Percentiles rank a stretch among this genome's conserved stretches.
phyloP scores from a whole-genome alignment of 2,888 invertebrate species.

The Troides oblongomaculatus region DNA sequence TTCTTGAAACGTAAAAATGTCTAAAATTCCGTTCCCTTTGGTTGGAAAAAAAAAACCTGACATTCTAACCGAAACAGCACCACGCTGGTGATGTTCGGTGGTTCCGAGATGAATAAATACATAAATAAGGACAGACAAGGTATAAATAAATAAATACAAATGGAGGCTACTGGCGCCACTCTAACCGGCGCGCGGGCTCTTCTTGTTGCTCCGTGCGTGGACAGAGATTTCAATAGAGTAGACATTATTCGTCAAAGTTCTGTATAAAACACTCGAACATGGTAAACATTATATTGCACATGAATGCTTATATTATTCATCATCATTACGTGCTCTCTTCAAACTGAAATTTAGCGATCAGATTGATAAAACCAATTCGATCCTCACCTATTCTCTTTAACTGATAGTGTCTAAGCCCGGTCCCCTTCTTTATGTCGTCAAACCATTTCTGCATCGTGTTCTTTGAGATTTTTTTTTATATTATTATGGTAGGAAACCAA shows the following conservation, averaged over 20 bases:
- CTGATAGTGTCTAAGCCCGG: too few species aligned
- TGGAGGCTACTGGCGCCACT: constrained; percentile 78
- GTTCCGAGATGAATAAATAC: constrained; percentile 64
- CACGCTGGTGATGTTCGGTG: constrained; percentile 32
- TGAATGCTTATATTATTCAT: too few species aligned
- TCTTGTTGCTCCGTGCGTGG: constrained; percentile 67
- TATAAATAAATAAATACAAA: constrained; percentile 77
- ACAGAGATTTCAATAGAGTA: constrained; percentile 47
- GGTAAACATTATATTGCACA: too few species aligned
- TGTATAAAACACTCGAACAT: too few species aligned
- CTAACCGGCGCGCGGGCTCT: constrained; percentile 62
- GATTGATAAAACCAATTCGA: too few species aligned
- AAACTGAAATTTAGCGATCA: too few species aligned
- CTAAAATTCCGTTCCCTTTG: constrained; percentile 17
- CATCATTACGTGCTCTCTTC: too few species aligned
- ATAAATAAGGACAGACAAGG: constrained; percentile 71
- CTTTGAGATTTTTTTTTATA: too few species aligned
- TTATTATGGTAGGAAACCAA: too few species aligned
- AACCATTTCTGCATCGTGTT: too few species aligned
- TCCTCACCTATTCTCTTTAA: too few species aligned
- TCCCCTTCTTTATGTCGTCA: too few species aligned
- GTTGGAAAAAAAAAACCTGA: neutral
- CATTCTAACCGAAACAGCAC: constrained; percentile 27
- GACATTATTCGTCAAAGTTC: neutral
- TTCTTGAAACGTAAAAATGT: constrained; percentile 24